Conservation (phyloP, 2,113 vertebrate genomes). For the Protomyctophum bolini region DNA sequence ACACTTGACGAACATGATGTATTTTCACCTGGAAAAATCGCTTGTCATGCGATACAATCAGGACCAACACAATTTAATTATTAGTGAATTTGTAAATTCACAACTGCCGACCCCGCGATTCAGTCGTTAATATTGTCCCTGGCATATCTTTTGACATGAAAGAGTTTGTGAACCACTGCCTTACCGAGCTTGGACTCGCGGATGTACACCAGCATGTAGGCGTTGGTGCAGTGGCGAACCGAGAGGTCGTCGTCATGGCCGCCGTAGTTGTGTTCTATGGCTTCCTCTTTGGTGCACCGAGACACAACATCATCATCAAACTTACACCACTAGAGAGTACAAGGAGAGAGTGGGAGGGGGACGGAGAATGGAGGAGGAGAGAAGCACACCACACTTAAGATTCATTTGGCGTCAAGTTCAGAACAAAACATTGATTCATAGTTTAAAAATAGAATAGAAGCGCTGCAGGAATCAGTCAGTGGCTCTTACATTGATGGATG, state of each 20-base stretch:
- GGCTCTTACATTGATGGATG: too few species aligned
- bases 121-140: too few species aligned
- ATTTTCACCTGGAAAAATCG: too few species aligned
- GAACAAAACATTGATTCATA: too few species aligned
- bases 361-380: not conserved
- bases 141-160: too few species aligned
- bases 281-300: slow-evolving; percentile 97
- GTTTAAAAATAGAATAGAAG: too few species aligned
- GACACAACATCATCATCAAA: slow-evolving; percentile 98
- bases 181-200: slow-evolving; percentile 95
- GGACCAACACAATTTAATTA: too few species aligned
- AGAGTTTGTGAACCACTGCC: slow-evolving; percentile 50
- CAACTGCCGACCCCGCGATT: too few species aligned
- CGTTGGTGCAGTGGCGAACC: slow-evolving; percentile 97
- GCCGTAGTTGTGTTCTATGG: slow-evolving; percentile 98
- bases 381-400: slow-evolving; percentile 45
- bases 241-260: slow-evolving; percentile 97
- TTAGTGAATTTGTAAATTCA: too few species aligned
- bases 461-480: too few species aligned
- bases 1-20: too few species aligned
- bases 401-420: not conserved
- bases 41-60: too few species aligned
- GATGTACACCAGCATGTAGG: slow-evolving; percentile 99
- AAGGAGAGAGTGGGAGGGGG: not conserved
- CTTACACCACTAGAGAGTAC: slow-evolving; percentile 90